Percentiles rank a stretch among this genome's conserved stretches.
phyloP scores from a whole-genome alignment of 2,888 invertebrate genomes.

The Mesorhabditis belari region DNA sequence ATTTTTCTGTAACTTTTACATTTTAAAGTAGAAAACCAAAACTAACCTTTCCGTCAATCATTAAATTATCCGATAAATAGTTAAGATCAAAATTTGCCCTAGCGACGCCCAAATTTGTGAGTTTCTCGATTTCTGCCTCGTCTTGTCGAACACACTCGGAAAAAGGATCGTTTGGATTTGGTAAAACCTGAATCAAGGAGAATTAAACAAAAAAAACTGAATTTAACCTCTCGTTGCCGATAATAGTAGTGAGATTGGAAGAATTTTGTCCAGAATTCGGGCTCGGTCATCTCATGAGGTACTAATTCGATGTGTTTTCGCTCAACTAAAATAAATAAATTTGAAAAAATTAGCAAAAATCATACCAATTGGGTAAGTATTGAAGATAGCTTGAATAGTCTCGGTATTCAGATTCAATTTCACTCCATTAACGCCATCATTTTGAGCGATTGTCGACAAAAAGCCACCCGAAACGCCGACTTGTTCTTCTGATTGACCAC shows the following conservation, averaged over 20 bases:
- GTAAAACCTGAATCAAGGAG: conserved; percentile 25
- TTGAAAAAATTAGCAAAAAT: neutral
- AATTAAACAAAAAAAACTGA: neutral
- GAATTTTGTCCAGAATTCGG: conserved; percentile 98
- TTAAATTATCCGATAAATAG: conserved; percentile 21
- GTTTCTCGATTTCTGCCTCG: conserved; percentile 63
- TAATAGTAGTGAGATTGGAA: conserved; percentile 93
- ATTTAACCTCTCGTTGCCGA: conserved; percentile 67
- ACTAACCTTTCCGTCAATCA: conserved; percentile 7
- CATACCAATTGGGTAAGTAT: conserved; percentile 83
- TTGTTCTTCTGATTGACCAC: conserved; percentile 56
- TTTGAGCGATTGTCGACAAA: conserved; percentile 52
- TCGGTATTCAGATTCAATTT: conserved; percentile 87
- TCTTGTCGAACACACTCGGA: conserved; percentile 94
- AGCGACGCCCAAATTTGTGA: conserved; percentile 17
- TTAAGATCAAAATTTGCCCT: conserved; percentile 31
- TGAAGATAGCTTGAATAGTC: conserved; percentile 94
- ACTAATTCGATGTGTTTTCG: conserved; percentile 93
- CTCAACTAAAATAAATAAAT: conserved; percentile 63
- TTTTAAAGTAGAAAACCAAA: neutral
- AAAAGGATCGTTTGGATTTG: conserved; percentile 77
- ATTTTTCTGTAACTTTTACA: neutral
- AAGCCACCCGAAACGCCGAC: conserved; percentile 72
- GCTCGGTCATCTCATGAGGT: conserved; percentile 85
- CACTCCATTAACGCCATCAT: conserved; percentile 49